A percentile compares a stretch with the other conserved stretches of the same genome.
Evolutionary conservation across 2,888 invertebrate genomes (phyloP).

Genomic region (Cheilosia scutellata): DNA sequence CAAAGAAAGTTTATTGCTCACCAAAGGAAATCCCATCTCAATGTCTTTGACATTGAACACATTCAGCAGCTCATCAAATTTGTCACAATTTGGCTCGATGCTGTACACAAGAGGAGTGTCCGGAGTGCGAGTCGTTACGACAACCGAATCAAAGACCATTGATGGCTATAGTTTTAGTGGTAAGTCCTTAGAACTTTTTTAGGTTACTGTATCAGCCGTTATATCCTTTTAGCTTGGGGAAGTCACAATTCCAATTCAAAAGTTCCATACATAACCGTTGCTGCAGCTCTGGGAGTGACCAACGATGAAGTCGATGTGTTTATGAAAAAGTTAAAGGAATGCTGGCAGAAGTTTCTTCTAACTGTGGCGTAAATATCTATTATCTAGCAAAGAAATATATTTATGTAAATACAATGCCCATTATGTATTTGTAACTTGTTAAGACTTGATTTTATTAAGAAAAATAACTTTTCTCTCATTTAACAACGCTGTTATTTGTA

Average conservation of each 20-base stretch:
- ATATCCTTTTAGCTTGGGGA: conserved; percentile 87
- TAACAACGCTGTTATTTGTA: no score
- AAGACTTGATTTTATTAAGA: no score
- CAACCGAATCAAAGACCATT: conserved; percentile 85
- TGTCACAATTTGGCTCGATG: conserved; percentile 89
- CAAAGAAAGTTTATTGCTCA: conserved; percentile 86
- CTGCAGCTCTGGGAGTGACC: conserved; percentile 89
- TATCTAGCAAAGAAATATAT: not conserved
- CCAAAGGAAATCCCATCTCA: conserved; percentile 89
- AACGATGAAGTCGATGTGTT: conserved; percentile 89
- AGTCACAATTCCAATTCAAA: conserved; percentile 85
- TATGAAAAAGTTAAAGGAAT: conserved; percentile 87
- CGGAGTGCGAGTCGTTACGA: conserved; percentile 88
- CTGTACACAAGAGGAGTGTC: conserved; percentile 89
- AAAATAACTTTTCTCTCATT: no score
- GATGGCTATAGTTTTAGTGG: conserved; percentile 86
- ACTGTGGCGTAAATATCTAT: not conserved
- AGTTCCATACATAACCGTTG: conserved; percentile 89
- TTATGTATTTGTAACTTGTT: not conserved
- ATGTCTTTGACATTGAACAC: conserved; percentile 85
- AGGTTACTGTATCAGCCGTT: not conserved
- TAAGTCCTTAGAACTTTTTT: conserved; percentile 77
- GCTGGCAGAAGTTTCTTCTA: conserved; percentile 82
- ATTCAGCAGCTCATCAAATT: conserved; percentile 79
- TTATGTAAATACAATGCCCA: not conserved